These are phyloP conservation scores for Mycalesis mineus DNA, from an alignment of 2,888 invertebrate genomes.

Conservation along the genomic window DNA sequence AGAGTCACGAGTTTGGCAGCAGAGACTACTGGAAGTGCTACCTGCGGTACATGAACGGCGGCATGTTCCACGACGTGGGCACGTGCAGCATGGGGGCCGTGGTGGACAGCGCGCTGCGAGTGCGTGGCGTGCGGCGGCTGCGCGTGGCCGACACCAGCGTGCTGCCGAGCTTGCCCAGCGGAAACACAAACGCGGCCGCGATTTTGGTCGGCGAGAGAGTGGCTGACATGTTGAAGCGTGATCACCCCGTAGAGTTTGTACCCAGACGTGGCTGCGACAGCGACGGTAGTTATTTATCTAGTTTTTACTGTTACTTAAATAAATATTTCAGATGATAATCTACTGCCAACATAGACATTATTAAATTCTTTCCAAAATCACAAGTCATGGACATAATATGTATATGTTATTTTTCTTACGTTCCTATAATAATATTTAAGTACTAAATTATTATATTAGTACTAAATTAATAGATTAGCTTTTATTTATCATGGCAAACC, in stretches of 20 bases:
- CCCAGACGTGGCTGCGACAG: no score
- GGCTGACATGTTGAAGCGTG: conserved; percentile 41
- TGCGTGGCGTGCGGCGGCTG: conserved; percentile 34
- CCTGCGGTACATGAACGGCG: conserved; percentile 62
- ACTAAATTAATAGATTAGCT: no score
- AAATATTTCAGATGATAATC: no score
- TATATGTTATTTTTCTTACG: no score
- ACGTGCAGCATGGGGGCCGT: conserved; percentile 88
- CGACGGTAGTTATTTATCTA: no score
- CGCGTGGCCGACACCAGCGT: conserved; percentile 44
- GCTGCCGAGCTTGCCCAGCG: conserved; percentile 74
- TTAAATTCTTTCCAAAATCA: no score
- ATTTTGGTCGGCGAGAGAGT: conserved; percentile 43
- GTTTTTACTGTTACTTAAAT: no score
- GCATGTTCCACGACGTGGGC: conserved; percentile 83
- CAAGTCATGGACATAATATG: no score
- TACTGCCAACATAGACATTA: no score
- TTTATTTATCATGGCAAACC: no score
- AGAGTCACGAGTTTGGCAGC: conserved; percentile 32
- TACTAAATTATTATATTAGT: no score
- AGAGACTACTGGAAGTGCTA: conserved; percentile 51
- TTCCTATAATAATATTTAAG: no score
- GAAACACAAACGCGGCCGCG: conserved; percentile 74
- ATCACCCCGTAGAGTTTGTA: not conserved
- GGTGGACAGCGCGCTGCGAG: conserved; percentile 77